Conservation (phyloP, 2,797 vertebrate species). For the Schizothorax lantsangensis region DNA sequence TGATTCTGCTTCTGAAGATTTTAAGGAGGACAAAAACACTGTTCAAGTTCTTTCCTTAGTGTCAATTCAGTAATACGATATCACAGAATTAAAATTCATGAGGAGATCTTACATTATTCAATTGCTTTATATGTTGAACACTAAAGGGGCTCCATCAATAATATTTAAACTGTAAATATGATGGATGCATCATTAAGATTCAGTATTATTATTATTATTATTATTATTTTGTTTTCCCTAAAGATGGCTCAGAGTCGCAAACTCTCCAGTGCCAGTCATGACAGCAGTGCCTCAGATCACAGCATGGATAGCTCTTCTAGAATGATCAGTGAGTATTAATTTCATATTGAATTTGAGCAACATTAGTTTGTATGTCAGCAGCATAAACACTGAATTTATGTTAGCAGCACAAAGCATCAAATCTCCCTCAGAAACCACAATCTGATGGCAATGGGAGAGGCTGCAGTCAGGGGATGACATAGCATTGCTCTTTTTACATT, state of each 20-base stretch:
- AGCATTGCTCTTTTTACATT: not conserved
- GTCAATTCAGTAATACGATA: not conserved
- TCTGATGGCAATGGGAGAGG: not conserved
- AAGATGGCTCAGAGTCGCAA: not conserved
- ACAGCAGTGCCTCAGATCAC: not conserved
- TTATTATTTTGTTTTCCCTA: not conserved
- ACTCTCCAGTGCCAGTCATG: not conserved
- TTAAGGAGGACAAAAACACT: not conserved
- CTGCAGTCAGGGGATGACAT: not conserved
- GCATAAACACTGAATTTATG: not conserved
- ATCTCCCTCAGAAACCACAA: not conserved
- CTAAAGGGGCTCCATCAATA: not conserved
- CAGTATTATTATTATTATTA: not conserved
- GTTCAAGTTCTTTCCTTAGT: not conserved
- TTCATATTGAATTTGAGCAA: not conserved
- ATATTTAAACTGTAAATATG: not conserved
- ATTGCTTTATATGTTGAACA: not conserved
- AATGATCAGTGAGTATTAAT: not conserved
- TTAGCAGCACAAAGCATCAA: not conserved
- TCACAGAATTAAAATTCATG: not conserved
- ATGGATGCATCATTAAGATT: not conserved
- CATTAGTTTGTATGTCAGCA: not conserved
- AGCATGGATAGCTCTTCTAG: not conserved
- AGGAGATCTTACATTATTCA: not conserved
- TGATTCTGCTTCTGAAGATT: not conserved